Conservation (phyloP, 2,113 vertebrate genomes). For the Orientallactaga bullata region DNA sequence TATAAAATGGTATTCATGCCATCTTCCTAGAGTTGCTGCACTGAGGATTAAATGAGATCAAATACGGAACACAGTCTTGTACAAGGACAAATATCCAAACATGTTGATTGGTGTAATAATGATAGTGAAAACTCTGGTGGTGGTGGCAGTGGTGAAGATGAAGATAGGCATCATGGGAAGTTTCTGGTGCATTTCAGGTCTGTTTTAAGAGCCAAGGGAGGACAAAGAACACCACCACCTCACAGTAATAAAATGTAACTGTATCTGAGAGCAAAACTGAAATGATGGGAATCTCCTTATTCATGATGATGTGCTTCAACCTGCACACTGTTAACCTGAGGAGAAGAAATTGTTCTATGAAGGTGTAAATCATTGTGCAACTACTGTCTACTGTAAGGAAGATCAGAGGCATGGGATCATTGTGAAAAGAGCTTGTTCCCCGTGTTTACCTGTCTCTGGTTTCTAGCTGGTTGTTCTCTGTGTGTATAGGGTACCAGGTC, state of each 20-base stretch:
- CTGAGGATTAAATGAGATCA: neutral
- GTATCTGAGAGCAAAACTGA: neutral
- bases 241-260: neutral
- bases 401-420: neutral
- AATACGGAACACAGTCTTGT: neutral
- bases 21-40: neutral
- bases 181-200: neutral
- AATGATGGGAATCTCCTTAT: neutral
- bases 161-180: neutral
- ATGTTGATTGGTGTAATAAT: rapidly evolving
- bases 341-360: neutral
- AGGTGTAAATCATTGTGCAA: neutral
- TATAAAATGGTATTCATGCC: neutral
- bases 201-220: neutral
- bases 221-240: neutral
- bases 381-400: neutral
- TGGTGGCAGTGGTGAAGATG: no score
- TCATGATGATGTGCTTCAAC: neutral
- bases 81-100: neutral
- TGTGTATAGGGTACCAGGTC: neutral
- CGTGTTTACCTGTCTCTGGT: neutral
- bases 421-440: neutral
- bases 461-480: neutral
- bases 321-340: neutral
- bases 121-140: neutral